These are phyloP conservation scores for Pangasianodon hypophthalmus DNA, from an alignment of 2,113 vertebrate species.

Conservation along the genomic window DNA sequence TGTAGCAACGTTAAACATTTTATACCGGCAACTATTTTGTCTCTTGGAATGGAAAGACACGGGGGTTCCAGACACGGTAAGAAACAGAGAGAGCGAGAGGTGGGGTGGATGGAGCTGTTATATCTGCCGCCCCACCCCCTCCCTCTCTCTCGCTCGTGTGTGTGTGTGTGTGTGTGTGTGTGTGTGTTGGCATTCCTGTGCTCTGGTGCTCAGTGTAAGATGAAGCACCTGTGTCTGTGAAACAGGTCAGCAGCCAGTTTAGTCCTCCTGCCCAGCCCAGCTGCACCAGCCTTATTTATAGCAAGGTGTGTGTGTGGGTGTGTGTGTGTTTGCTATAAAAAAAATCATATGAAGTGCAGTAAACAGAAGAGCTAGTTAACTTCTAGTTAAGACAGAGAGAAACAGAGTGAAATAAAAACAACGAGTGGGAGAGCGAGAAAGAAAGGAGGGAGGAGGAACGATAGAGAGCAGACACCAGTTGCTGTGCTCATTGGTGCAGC, in stretches of 20 bases:
- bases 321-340: constrained; percentile 19
- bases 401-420: not conserved
- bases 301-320: constrained; percentile 38
- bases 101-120: constrained; percentile 5
- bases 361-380: constrained; percentile 34
- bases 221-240: constrained; percentile 58
- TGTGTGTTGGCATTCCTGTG: constrained; percentile 48
- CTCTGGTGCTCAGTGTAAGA: constrained; percentile 52
- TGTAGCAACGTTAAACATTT: not conserved
- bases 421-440: constrained; percentile 54
- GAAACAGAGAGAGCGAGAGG: not conserved
- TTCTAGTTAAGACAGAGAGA: not conserved
- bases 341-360: constrained; percentile 27
- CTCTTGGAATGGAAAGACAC: not conserved
- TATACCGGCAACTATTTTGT: not conserved
- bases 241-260: constrained; percentile 53
- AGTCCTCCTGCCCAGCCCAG: constrained; percentile 33
- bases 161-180: constrained; percentile 24
- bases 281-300: constrained; percentile 50
- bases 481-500: constrained; percentile 37
- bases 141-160: not conserved
- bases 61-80: not conserved
- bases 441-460: not conserved
- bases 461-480: constrained; percentile 52
- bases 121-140: not conserved